A percentile compares a stretch with the other conserved stretches of the same genome.
Conservation (phyloP, 2,797 vertebrate genomes). For the Euphonia xanthogaster region DNA sequence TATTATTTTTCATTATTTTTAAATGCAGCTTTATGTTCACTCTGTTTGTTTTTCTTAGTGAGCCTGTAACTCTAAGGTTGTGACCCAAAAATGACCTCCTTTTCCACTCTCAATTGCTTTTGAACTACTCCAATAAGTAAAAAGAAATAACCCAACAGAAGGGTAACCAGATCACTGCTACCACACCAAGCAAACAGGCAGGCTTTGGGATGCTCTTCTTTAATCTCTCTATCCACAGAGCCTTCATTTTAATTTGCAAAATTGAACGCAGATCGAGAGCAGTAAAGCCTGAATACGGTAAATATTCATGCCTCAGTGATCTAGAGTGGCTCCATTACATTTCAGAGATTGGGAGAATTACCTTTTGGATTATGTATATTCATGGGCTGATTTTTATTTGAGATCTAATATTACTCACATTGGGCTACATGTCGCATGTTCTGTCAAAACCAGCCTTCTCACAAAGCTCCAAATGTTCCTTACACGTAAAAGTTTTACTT, state of each 20-base stretch:
- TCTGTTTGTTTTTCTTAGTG: constrained; percentile 47
- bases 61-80: constrained; percentile 62
- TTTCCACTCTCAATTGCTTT: constrained; percentile 59
- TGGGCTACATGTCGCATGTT: constrained; percentile 70
- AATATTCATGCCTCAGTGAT: constrained; percentile 83
- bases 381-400: constrained; percentile 81
- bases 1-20: constrained; percentile 45
- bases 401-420: constrained; percentile 75
- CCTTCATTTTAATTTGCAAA: constrained; percentile 86
- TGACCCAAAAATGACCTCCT: constrained; percentile 59
- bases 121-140: constrained; percentile 67
- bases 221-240: constrained; percentile 83
- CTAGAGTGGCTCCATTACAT: constrained; percentile 79
- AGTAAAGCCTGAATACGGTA: constrained; percentile 81
- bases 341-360: constrained; percentile 81
- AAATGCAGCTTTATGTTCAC: constrained; percentile 35
- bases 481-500: constrained; percentile 69
- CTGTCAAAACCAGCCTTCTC: constrained; percentile 72
- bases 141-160: constrained; percentile 65
- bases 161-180: constrained; percentile 71
- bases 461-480: constrained; percentile 70
- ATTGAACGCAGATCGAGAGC: constrained; percentile 82
- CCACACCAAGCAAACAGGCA: constrained; percentile 72
- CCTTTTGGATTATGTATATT: constrained; percentile 83
- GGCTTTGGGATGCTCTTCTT: constrained; percentile 73